phyloP scores from a whole-genome alignment of 2,113 vertebrate genomes.

The Leptocoma aspasia region DNA sequence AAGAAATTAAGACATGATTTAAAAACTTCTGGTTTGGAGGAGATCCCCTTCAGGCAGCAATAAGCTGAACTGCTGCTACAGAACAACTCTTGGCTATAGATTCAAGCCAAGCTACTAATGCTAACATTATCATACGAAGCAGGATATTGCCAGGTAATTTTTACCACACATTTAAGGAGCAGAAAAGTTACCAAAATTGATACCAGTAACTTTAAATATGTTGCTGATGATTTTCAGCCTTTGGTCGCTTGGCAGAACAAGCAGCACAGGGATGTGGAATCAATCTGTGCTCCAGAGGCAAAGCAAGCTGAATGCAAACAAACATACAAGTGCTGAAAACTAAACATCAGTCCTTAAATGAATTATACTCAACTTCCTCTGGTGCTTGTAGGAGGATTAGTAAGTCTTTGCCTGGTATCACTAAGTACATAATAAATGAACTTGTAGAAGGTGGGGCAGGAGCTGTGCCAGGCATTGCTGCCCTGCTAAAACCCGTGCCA shows the following conservation, averaged over 20 bases:
- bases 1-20: background rate
- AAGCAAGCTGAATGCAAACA: background rate
- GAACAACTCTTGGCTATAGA: background rate
- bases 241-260: background rate
- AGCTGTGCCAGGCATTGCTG: background rate
- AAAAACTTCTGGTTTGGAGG: slow-evolving; percentile 6
- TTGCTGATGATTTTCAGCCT: background rate
- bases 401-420: background rate
- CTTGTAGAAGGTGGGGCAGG: background rate
- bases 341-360: background rate
- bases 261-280: background rate
- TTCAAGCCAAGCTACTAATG: background rate
- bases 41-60: background rate
- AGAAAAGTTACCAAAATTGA: background rate
- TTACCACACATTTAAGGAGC: background rate
- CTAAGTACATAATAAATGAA: background rate
- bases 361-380: background rate
- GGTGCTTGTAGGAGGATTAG: background rate
- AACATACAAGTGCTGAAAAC: background rate
- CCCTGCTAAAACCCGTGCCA: background rate
- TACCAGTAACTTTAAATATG: background rate
- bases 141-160: background rate
- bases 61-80: background rate
- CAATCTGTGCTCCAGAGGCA: background rate
- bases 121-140: slow-evolving; percentile 16